Evolutionary conservation across 2,888 invertebrate genomes (phyloP).

Genomic region (Ophioninae sp.): DNA sequence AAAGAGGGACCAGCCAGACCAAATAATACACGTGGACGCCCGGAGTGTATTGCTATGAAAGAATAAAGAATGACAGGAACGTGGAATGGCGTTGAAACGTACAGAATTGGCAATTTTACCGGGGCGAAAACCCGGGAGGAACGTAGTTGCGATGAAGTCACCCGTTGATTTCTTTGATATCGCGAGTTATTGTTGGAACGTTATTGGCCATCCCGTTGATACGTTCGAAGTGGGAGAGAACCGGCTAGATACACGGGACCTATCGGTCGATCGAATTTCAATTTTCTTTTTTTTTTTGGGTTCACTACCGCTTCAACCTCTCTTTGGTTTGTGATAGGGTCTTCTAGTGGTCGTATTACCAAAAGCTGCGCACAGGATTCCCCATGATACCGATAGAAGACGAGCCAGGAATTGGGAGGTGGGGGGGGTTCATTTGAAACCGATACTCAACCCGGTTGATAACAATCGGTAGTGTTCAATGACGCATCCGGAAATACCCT

Average conservation of each 20-base stretch:
- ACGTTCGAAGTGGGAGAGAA: slow-evolving; percentile 26
- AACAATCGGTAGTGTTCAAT: background rate
- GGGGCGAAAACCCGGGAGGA: background rate
- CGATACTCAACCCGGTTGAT: background rate
- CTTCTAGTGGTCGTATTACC: background rate
- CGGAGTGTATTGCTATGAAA: slow-evolving; percentile 27
- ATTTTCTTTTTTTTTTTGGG: slow-evolving; percentile 33
- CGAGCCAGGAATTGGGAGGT: background rate
- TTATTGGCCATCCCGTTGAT: slow-evolving; percentile 58
- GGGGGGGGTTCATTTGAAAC: background rate
- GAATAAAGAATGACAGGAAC: slow-evolving; percentile 61
- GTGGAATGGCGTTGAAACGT: slow-evolving; percentile 66
- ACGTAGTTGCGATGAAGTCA: slow-evolving; percentile 52
- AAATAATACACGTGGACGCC: background rate
- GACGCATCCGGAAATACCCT: background rate
- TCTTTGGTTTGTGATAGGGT: background rate
- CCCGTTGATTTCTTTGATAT: slow-evolving; percentile 69
- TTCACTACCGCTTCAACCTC: background rate
- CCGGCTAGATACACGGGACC: slow-evolving; percentile 1
- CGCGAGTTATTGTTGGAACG: slow-evolving; percentile 68
- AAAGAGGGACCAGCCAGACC: background rate
- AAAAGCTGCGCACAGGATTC: background rate
- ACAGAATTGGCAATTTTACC: slow-evolving; percentile 72
- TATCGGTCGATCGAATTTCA: slow-evolving; percentile 51
- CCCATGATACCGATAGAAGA: background rate